Percentiles rank a stretch among this genome's conserved stretches.
phyloP scores from a whole-genome alignment of 2,888 invertebrate species.

The Drosophila limbata region DNA sequence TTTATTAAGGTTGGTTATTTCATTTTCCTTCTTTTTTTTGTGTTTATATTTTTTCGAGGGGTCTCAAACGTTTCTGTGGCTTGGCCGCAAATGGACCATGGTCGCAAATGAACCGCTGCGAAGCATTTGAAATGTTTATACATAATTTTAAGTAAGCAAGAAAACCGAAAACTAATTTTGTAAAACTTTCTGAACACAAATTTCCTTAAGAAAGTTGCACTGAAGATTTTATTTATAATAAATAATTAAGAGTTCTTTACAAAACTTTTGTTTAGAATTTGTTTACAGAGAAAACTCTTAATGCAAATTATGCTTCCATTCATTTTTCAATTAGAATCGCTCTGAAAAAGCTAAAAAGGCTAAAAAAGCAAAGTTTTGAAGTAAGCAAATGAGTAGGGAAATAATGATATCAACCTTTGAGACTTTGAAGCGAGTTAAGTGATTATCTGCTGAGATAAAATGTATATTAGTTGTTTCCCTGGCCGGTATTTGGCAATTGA shows the following conservation, averaged over 20 bases:
- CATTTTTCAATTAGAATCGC: no score
- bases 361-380: no score
- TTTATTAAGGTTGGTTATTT: conserved; percentile 39
- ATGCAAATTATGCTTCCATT: no score
- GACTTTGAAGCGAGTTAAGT: not conserved
- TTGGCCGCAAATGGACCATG: conserved; percentile 61
- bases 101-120: conserved; percentile 54
- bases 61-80: conserved; percentile 42
- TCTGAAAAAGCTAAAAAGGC: no score
- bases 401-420: not conserved
- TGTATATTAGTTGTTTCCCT: conserved; percentile 4
- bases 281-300: no score
- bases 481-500: conserved; percentile 22
- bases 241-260: no score
- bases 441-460: conserved; percentile 1
- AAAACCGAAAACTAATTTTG: conserved; percentile 24
- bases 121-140: conserved; percentile 71
- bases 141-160: conserved; percentile 43
- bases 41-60: conserved; percentile 24
- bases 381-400: no score
- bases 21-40: conserved; percentile 6
- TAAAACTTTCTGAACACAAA: not conserved
- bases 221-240: no score
- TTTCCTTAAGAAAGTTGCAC: no score
- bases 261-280: no score